These are phyloP conservation scores for Megamerina dolium DNA, from an alignment of 2,888 invertebrate genomes.

Conservation along the genomic window DNA sequence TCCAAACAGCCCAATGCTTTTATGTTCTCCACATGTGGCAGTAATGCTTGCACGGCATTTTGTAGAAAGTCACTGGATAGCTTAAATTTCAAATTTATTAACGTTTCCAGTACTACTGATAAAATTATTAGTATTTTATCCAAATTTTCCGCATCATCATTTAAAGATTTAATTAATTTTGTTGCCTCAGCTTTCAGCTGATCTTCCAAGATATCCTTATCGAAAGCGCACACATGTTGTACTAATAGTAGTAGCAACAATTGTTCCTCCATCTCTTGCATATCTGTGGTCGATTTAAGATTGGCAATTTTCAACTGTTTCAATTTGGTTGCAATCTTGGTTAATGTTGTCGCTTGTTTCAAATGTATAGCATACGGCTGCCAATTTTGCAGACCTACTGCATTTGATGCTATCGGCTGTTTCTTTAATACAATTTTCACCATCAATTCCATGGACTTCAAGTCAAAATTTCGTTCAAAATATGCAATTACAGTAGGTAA, in stretches of 20 bases:
- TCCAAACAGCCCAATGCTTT: conserved; percentile 34
- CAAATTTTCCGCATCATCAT: not conserved
- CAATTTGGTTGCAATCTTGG: conserved; percentile 36
- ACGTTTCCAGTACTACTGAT: conserved; percentile 55
- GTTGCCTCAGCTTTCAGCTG: conserved; percentile 14
- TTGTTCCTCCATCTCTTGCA: conserved; percentile 45
- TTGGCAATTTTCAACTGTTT: conserved; percentile 16
- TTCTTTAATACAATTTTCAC: conserved; percentile 63
- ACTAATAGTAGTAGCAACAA: conserved; percentile 34
- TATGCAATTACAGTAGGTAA: conserved; percentile 62
- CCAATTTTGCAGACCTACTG: conserved; percentile 59
- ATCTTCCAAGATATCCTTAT: conserved; percentile 20
- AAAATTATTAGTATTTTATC: conserved; percentile 52
- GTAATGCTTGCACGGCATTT: conserved; percentile 10
- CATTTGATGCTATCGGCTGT: conserved; percentile 58
- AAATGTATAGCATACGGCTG: conserved; percentile 61
- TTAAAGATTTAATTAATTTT: conserved; percentile 8
- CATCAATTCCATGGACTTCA: conserved; percentile 56
- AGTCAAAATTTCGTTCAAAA: conserved; percentile 55
- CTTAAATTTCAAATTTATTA: conserved; percentile 52
- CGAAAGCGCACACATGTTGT: conserved; percentile 38
- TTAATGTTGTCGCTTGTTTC: conserved; percentile 32
- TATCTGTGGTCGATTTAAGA: not conserved
- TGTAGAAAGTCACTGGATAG: conserved; percentile 15
- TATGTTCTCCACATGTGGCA: conserved; percentile 35